Evolutionary conservation across 1,140 invertebrate genomes (phyloP), one percentile per base, ranked within the genome.

Genomic region (Halesus radiatus): DNA sequence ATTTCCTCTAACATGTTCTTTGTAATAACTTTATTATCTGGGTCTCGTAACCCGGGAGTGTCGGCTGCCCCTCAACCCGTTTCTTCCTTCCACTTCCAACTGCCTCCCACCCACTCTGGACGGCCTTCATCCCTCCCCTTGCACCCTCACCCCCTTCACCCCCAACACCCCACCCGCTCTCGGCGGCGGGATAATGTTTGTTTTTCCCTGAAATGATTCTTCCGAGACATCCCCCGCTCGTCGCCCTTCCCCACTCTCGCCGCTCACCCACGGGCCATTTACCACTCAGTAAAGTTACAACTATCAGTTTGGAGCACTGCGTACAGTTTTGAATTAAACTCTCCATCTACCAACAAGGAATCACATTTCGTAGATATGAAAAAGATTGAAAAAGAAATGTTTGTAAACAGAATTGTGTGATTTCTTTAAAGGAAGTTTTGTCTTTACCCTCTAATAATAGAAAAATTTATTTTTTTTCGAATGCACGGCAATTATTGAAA

Each of bases 1-100:
- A 79, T 53, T 56, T 53, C 22, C 66, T 70, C 20, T 37, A 23
- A 56, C 54, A 58, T 60, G 54, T 75, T 75, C 54, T 75, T 50
- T 62, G 53, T 79, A 74, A 79, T 79, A 75, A 76, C 79, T 76
- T 80, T 75, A 80, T 80, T 76, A 76, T 80, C 56, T 76, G 56
- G 58, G 70, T 74, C 68, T 56, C 56, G 75, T 45, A 66, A 66
- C 62, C 62, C 62, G 62, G 62, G 62, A 66, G 62, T 66, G 62
- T 66, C 29, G 53, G 37, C 64, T 13, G 45, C 73, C 64, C 66
- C 72, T n/a, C 73, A 45, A 50, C 29, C 53, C 64, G 20, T 29
- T 20, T 29, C 52, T 52, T 22, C 72, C 8, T 10, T 20, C 53
- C 15, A 18, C 62, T 56, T 16, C 52, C 50, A 45, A 64, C 81